These are phyloP conservation scores for Microctenopoma lineatum DNA, from an alignment of 2,797 vertebrate species.

Conservation along the genomic window DNA sequence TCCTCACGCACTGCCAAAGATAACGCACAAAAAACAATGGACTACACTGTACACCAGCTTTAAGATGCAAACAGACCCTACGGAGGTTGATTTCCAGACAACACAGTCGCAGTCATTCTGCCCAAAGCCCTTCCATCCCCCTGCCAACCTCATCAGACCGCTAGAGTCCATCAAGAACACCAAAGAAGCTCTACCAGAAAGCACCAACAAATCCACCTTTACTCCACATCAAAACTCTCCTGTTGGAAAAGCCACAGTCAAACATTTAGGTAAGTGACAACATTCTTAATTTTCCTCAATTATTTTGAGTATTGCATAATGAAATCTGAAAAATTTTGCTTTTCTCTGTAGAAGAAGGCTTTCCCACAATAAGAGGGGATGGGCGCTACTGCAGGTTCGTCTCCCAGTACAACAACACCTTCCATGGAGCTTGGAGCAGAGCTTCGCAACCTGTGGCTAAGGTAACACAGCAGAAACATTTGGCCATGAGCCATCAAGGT, in stretches of 20 bases:
- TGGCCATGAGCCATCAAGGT: neutral
- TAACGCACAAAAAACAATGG: slow-evolving; percentile 15
- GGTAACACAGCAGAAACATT: slow-evolving; percentile 47
- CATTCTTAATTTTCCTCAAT: slow-evolving; percentile 1
- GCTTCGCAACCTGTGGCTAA: slow-evolving; percentile 25
- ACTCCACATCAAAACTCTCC: slow-evolving; percentile 8
- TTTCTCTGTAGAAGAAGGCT: slow-evolving; percentile 36
- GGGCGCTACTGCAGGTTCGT: neutral
- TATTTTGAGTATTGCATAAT: neutral
- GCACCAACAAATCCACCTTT: slow-evolving; percentile 43
- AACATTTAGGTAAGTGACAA: slow-evolving; percentile 48
- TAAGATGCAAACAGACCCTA: slow-evolving; percentile 47
- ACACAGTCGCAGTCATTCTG: slow-evolving; percentile 28
- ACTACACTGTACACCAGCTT: slow-evolving; percentile 42
- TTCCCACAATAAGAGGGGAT: slow-evolving; percentile 52
- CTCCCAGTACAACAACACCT: slow-evolving; percentile 52
- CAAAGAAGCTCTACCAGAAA: slow-evolving; percentile 36
- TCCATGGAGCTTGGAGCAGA: slow-evolving; percentile 36
- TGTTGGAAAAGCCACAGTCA: slow-evolving; percentile 24
- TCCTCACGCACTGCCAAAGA: neutral
- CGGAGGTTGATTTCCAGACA: slow-evolving; percentile 27
- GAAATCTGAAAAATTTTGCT: neutral
- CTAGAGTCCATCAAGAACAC: neutral
- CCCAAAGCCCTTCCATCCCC: neutral
- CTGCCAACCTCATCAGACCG: neutral